Evolutionary conservation across 2,888 invertebrate genomes (phyloP).

Genomic region (Hylaea fasciaria): DNA sequence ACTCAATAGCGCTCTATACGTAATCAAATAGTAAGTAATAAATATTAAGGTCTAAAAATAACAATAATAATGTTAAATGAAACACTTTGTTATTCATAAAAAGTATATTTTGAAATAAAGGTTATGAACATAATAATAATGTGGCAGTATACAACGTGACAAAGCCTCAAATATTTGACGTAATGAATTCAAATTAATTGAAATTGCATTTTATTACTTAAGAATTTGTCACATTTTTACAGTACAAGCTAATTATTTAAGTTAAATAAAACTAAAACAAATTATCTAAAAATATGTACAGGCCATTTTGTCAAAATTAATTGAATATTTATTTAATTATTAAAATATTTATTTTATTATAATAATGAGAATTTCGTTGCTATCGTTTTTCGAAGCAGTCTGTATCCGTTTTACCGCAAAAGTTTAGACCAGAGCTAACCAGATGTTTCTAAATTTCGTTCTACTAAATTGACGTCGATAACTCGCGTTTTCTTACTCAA

Average conservation of each 20-base stretch:
- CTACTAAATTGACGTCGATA: too few species aligned
- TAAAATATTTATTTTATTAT: constrained; percentile 43
- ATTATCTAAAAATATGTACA: constrained; percentile 76
- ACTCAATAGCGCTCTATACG: too few species aligned
- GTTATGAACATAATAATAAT: constrained; percentile 70
- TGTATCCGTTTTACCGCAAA: too few species aligned
- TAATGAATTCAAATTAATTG: constrained; percentile 16
- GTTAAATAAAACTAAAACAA: constrained; percentile 55
- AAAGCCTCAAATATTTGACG: constrained; percentile 44
- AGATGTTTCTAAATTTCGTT: too few species aligned
- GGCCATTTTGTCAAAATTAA: constrained; percentile 67
- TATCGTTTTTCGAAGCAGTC: constrained; percentile 23
- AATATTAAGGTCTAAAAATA: too few species aligned
- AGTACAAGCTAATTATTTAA: constrained; percentile 39
- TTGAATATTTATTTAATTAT: constrained; percentile 56
- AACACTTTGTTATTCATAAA: constrained; percentile 28
- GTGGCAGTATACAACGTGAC: constrained; percentile 62
- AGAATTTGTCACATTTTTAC: constrained; percentile 40
- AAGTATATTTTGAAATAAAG: constrained; percentile 54
- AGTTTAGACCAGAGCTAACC: too few species aligned
- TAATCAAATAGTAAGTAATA: too few species aligned
- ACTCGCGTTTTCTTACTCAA: too few species aligned
- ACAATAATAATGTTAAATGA: neutral
- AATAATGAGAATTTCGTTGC: constrained; percentile 33
- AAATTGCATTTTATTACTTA: too few species aligned